These are phyloP conservation scores for Phrynosoma platyrhinos DNA, from an alignment of 2,113 vertebrate genomes.

Conservation along the genomic window DNA sequence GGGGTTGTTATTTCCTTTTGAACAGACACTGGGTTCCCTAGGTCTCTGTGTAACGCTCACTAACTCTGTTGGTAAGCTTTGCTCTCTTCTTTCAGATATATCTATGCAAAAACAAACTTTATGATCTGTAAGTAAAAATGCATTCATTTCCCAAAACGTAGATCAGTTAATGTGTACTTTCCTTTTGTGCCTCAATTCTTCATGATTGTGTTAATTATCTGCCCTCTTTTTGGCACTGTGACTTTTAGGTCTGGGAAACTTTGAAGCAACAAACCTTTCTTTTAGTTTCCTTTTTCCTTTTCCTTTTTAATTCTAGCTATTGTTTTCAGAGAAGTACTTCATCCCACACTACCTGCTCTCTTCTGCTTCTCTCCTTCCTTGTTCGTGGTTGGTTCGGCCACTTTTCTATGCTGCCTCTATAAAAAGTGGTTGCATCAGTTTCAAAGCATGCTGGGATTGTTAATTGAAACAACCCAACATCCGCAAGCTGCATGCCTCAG, in stretches of 20 bases:
- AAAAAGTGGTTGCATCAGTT: conserved; percentile 88
- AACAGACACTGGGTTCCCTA: conserved; percentile 72
- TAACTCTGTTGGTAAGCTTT: conserved; percentile 84
- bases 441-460: conserved; percentile 88
- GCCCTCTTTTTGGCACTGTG: conserved; percentile 82
- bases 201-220: conserved; percentile 84
- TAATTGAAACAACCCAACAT: conserved; percentile 89
- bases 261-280: conserved; percentile 84
- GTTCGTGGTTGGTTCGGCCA: conserved; percentile 88
- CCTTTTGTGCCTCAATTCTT: conserved; percentile 88
- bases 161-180: conserved; percentile 88
- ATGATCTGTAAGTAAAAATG: conserved; percentile 98
- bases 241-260: conserved; percentile 88
- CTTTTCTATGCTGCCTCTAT: conserved; percentile 77
- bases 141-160: conserved; percentile 95
- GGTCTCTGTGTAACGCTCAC: conserved; percentile 78
- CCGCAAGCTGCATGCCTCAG: conserved; percentile 85
- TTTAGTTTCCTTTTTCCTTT: conserved; percentile 40
- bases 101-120: conserved; percentile 88
- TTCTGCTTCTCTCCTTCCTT: conserved; percentile 85
- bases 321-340: conserved; percentile 85
- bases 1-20: conserved; percentile 66
- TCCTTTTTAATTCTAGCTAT: conserved; percentile 81
- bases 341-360: conserved; percentile 87
- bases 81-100: conserved; percentile 89